Percentiles rank a stretch among this genome's conserved stretches.
Evolutionary conservation across 1,140 invertebrate genomes (phyloP).

Genomic region (Drosophila cardini): DNA sequence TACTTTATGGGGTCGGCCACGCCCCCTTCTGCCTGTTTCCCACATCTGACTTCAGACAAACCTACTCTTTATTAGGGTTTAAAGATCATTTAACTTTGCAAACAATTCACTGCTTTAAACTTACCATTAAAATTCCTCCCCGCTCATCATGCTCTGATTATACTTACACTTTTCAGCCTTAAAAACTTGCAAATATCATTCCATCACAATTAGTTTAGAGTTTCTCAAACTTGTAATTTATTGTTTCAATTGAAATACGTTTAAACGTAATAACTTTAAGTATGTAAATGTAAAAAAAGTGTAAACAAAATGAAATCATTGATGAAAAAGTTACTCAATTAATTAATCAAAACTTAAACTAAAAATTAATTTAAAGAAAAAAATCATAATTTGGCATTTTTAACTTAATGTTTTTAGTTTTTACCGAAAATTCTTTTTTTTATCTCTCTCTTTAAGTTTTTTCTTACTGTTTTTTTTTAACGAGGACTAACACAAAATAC

Average conservation of each 20-base stretch:
- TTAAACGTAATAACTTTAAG: constrained; percentile 19
- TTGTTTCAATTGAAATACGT: constrained; percentile 41
- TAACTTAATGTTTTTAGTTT: background rate
- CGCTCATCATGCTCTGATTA: no score
- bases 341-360: background rate
- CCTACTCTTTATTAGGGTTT: no score
- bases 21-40: no score
- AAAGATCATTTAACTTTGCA: no score
- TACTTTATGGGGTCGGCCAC: no score
- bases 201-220: constrained; percentile 13
- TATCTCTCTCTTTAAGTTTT: constrained; percentile 10
- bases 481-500: constrained; percentile 37
- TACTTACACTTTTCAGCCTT: no score
- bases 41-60: no score
- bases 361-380: constrained; percentile 1
- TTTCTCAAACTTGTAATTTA: constrained; percentile 47
- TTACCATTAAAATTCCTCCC: no score
- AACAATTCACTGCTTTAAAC: no score
- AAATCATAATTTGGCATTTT: constrained; percentile 24
- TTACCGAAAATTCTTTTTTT: constrained; percentile 8
- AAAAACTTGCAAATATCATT: no score
- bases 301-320: constrained; percentile 15
- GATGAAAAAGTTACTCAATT: constrained; percentile 6
- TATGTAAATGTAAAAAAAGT: constrained; percentile 10
- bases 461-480: no score